Base-by-base conservation (phyloP, 2,113 vertebrate species). In the Lophochroa leadbeateri region DNA sequence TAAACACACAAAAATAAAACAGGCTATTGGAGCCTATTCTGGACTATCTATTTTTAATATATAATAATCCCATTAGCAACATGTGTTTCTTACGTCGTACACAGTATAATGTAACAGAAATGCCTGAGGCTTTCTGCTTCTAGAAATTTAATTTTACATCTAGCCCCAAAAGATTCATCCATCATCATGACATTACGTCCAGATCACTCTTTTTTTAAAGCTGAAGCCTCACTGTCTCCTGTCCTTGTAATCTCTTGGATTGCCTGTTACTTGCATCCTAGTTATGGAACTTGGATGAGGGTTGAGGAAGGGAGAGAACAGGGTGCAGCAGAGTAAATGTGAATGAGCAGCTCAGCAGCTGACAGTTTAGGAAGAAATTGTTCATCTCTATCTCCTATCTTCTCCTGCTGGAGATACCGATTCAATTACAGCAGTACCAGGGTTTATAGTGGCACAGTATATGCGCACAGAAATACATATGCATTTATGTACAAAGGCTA, bases 101-200 rank as follows among this genome's bases (percentile, higher is more conserved):
- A 17, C 6, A 2, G 1, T 46, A 46, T 76, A 64, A 68, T 35
- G 58, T 41, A 91, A 75, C 29, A 60, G 60, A 78, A 92, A 33
- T 23, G 37, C 50, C 46, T 55, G 71, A 69, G 44, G 49, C 67
- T 92, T 69, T 75, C 29, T 47, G 29, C 80, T 89, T 81, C 37
- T 16, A 64, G 60, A 88, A 86, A 90, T 88, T 86, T 70, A 81
- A 86, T 94, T 96, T 90, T 50, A 37, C 15, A 43, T 90, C 17
- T 49, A 86, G 39, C 33, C 46, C 27, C 3, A 57, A 91, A 88
- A 55, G 31, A 64, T 64, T 86, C n/a, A 86, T 92, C 60, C 47
- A 67, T 91, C 72, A 68, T 49, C 74, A 33, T 92, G 92, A 67
- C 83, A 81, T 70, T 88, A 83, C 82, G 78, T 76, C 10, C 37